Percentiles rank a stretch among this genome's conserved stretches.
Conservation (phyloP, 2,888 invertebrate species). For the Drosophila kanekoi region DNA sequence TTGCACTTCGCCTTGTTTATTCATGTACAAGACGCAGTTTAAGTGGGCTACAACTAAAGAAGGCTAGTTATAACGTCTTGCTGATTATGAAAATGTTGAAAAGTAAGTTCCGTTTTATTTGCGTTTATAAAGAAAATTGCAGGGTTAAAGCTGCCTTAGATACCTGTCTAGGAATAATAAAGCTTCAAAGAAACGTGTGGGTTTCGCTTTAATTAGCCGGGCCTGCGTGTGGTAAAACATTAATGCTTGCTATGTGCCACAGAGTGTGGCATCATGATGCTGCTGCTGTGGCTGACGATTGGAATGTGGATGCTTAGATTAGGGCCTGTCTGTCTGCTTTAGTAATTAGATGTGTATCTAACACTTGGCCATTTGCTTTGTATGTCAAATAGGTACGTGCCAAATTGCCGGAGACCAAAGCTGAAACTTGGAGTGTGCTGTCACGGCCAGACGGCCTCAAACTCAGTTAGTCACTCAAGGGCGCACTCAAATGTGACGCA, state of each 20-base stretch:
- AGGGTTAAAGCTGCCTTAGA: neutral
- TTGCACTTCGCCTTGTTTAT: too few species aligned
- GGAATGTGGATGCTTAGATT: slow-evolving; percentile 24
- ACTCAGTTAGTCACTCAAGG: slow-evolving; percentile 32
- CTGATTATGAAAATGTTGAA: neutral
- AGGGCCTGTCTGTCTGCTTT: slow-evolving; percentile 40
- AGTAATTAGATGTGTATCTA: slow-evolving; percentile 76
- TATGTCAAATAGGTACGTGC: slow-evolving; percentile 69
- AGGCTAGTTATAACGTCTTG: too few species aligned
- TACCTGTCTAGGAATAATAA: slow-evolving; percentile 6
- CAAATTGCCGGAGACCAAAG: slow-evolving; percentile 60
- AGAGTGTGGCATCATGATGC: slow-evolving; percentile 30
- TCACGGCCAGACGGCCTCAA: slow-evolving; percentile 64
- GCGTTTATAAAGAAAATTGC: neutral
- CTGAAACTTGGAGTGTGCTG: slow-evolving; percentile 57
- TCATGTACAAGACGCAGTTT: too few species aligned
- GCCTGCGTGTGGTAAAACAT: slow-evolving; percentile 32
- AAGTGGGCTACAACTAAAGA: too few species aligned
- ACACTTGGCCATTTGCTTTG: slow-evolving; percentile 72
- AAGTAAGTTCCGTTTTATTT: neutral
- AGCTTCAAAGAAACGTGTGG: slow-evolving; percentile 1
- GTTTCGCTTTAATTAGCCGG: slow-evolving; percentile 28
- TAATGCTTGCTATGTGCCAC: slow-evolving; percentile 14
- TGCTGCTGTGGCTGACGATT: slow-evolving; percentile 6
- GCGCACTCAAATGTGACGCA: slow-evolving; percentile 30